phyloP scores from a whole-genome alignment of 2,888 invertebrate genomes.

The Drosophila algonquin region DNA sequence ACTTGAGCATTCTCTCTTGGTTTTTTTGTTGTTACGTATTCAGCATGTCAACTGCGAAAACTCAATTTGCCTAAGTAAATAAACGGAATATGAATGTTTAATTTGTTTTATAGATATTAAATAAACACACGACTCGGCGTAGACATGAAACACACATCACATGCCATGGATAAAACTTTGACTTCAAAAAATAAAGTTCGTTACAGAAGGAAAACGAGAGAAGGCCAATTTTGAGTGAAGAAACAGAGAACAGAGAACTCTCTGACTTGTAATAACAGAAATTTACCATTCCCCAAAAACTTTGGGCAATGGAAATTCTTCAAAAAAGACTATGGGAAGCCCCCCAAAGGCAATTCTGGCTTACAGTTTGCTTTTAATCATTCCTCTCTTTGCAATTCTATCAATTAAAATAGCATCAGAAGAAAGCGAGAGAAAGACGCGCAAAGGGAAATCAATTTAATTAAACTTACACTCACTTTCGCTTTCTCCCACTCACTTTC shows the following conservation, averaged over 20 bases:
- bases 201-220: conserved; percentile 17
- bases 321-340: neutral
- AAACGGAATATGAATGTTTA: conserved; percentile 78
- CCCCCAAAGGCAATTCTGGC: conserved; percentile 11
- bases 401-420: conserved; percentile 39
- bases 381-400: conserved; percentile 2
- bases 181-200: conserved; percentile 38
- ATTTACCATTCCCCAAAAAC: conserved; percentile 60
- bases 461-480: conserved; percentile 39
- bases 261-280: conserved; percentile 42
- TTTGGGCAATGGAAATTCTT: conserved; percentile 18
- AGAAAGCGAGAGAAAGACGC: conserved; percentile 2
- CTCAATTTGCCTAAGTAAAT: conserved; percentile 78
- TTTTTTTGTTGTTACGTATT: conserved; percentile 52
- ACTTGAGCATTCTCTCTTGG: neutral
- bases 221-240: conserved; percentile 31
- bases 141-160: conserved; percentile 12
- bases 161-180: conserved; percentile 21
- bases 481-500: conserved; percentile 23
- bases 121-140: conserved; percentile 63
- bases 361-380: conserved; percentile 17
- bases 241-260: neutral
- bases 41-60: conserved; percentile 76
- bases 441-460: conserved; percentile 41
- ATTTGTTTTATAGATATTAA: conserved; percentile 78